Evolutionary conservation across 2,888 invertebrate species (phyloP).

Genomic region (Ophioninae sp.): DNA sequence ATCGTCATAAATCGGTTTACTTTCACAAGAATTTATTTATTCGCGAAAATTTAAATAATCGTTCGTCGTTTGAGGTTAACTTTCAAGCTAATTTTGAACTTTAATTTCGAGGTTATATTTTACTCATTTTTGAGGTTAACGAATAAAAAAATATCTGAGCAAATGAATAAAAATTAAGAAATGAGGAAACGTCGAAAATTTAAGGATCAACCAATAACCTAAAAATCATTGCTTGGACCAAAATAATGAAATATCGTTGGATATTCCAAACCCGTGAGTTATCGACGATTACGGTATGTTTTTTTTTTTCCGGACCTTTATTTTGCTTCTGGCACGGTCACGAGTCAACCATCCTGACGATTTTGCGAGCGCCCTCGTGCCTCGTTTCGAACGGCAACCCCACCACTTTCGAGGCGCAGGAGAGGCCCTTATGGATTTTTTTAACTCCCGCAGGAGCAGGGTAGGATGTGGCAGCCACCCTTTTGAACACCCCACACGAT

Average conservation of each 20-base stretch:
- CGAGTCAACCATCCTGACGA: constrained; percentile 70
- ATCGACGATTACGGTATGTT: neutral
- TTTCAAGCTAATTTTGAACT: no score
- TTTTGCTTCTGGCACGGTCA: constrained; percentile 72
- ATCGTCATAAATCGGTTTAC: no score
- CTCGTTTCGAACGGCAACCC: constrained; percentile 61
- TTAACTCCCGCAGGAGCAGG: constrained; percentile 67
- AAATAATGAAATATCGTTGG: neutral
- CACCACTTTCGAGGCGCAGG: constrained; percentile 65
- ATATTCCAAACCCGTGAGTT: neutral
- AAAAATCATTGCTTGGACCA: neutral
- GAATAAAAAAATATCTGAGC: neutral
- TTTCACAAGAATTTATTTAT: no score
- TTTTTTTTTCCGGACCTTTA: constrained; percentile 63
- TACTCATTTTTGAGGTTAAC: no score
- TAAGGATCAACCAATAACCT: no score
- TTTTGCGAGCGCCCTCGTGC: constrained; percentile 63
- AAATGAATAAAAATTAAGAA: no score
- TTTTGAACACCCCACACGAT: constrained; percentile 66
- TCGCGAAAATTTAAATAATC: no score
- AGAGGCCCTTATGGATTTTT: constrained; percentile 79
- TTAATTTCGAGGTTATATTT: no score
- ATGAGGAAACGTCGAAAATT: no score
- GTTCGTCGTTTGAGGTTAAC: no score
- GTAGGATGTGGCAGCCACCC: constrained; percentile 69